phyloP scores from a whole-genome alignment of 2,113 vertebrate species.

The Stegostoma tigrinum region DNA sequence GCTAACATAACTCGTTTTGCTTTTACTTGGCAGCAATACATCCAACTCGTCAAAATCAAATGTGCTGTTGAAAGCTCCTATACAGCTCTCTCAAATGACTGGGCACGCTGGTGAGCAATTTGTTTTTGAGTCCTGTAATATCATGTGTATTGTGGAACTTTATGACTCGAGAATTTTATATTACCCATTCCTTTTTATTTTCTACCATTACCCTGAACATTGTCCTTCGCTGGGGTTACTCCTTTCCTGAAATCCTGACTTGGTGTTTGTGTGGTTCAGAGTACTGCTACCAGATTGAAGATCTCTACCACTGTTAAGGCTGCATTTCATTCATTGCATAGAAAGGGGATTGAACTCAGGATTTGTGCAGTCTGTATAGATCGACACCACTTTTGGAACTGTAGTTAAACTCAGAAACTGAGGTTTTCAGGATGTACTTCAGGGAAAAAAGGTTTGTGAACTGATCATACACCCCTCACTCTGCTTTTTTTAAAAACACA shows the following conservation, averaged over 20 bases:
- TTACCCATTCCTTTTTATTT: neutral
- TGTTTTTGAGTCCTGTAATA: neutral
- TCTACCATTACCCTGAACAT: neutral
- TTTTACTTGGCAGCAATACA: constrained; percentile 47
- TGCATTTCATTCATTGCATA: neutral
- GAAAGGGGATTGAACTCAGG: neutral
- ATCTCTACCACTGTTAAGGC: neutral
- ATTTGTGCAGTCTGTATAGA: neutral
- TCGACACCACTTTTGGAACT: neutral
- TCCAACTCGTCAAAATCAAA: constrained; percentile 54
- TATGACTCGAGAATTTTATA: neutral
- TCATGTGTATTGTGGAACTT: neutral
- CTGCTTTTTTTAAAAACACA: neutral
- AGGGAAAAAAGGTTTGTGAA: neutral
- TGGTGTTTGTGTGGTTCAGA: neutral
- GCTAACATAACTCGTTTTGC: neutral
- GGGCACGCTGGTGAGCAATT: constrained; percentile 64
- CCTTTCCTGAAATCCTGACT: neutral
- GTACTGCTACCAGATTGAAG: neutral
- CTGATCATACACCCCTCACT: neutral
- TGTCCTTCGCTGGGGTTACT: neutral
- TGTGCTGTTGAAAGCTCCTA: constrained; percentile 79
- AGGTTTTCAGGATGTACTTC: neutral
- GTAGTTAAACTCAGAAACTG: neutral
- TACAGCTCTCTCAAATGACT: constrained; percentile 87